These are phyloP conservation scores for Euglossa dilemma DNA, from an alignment of 1,140 invertebrate genomes.

Conservation along the genomic window DNA sequence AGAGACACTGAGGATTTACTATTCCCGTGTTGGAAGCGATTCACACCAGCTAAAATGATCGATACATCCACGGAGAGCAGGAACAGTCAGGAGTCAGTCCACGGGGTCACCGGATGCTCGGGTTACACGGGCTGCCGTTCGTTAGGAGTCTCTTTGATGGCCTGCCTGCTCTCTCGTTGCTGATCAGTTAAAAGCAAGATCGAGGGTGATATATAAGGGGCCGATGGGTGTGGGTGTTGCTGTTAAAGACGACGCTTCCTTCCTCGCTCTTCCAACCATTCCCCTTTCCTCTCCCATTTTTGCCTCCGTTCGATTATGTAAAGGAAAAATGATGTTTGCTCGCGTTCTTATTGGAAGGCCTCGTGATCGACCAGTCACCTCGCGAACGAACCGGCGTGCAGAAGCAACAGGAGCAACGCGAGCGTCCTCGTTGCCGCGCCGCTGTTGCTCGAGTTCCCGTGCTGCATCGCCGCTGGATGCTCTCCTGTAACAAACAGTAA, in stretches of 20 bases:
- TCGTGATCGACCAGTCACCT: slow-evolving; percentile 77
- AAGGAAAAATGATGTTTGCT: slow-evolving; percentile 44
- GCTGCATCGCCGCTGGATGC: slow-evolving; percentile 86
- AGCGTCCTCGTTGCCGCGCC: slow-evolving; percentile 77
- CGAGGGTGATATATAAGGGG: slow-evolving; percentile 16
- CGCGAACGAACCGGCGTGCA: slow-evolving; percentile 76
- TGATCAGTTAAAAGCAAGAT: slow-evolving; percentile 28
- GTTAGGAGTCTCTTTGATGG: neutral
- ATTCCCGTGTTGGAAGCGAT: neutral
- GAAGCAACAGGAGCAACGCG: slow-evolving; percentile 74
- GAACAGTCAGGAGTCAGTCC: neutral
- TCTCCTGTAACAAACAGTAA: slow-evolving; percentile 81
- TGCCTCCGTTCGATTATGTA: slow-evolving; percentile 21
- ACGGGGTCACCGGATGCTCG: neutral
- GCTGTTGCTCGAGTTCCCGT: slow-evolving; percentile 84
- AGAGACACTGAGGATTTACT: neutral
- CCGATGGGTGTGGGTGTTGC: slow-evolving; percentile 10
- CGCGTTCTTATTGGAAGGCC: slow-evolving; percentile 44
- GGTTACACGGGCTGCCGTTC: neutral
- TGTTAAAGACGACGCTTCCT: neutral
- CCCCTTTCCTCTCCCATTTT: neutral
- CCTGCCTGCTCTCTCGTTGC: neutral
- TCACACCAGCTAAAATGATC: neutral
- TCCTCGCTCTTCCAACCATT: neutral
- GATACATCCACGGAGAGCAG: neutral